Percentiles rank a stretch among this genome's conserved stretches.
Conservation (phyloP, 1,140 invertebrate genomes). For the Harlomillsia oculata region DNA sequence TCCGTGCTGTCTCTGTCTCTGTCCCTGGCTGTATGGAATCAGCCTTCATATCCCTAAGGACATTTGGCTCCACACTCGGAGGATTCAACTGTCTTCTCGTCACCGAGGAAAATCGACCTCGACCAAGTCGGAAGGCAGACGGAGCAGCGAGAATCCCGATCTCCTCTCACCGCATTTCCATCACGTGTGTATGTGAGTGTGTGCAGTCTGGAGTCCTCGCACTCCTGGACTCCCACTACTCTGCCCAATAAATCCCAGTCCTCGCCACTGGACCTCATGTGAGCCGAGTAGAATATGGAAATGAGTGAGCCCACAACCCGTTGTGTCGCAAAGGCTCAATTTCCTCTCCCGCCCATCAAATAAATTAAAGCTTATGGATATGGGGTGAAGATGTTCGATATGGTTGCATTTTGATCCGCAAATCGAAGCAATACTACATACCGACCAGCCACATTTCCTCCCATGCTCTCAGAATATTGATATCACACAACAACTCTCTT, state of each 20-base stretch:
- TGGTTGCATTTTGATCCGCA: constrained; percentile 30
- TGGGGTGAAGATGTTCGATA: constrained; percentile 32
- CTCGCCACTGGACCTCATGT: constrained; percentile 20
- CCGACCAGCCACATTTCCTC: constrained; percentile 25
- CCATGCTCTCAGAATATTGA: constrained; percentile 29
- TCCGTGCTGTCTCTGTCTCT: constrained; percentile 26
- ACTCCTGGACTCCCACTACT: neutral
- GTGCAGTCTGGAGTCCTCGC: too few relatives aligned
- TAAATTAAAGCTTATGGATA: constrained; percentile 34
- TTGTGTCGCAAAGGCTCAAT: constrained; percentile 6
- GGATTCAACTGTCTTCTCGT: constrained; percentile 25
- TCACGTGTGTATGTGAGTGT: too few relatives aligned
- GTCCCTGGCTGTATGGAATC: constrained; percentile 23
- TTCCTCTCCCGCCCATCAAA: constrained; percentile 19
- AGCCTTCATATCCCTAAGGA: constrained; percentile 34
- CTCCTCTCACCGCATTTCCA: constrained; percentile 11
- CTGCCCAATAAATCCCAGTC: constrained; percentile 11
- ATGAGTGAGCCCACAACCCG: constrained; percentile 21
- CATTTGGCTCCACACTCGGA: constrained; percentile 22
- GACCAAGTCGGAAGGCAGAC: too few relatives aligned
- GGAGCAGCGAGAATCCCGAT: too few relatives aligned
- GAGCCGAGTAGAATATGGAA: constrained; percentile 36
- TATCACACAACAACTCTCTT: neutral
- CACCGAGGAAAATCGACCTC: constrained; percentile 25
- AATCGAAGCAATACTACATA: constrained; percentile 28